phyloP scores from a whole-genome alignment of 2,797 vertebrate genomes.

The Orientallactaga sibirica region DNA sequence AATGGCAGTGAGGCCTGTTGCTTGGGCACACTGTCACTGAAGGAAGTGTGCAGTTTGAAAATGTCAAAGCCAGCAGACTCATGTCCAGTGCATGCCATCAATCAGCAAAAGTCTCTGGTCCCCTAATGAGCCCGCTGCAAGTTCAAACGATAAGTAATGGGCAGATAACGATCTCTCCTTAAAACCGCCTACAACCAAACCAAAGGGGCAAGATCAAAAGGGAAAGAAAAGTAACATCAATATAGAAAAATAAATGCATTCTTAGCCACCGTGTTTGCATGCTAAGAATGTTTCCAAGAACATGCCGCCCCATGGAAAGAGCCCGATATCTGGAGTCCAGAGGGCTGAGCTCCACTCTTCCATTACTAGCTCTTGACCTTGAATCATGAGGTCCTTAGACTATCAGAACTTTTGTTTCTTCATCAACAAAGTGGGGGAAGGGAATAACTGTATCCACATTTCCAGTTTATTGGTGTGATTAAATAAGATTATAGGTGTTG shows the following conservation, averaged over 20 bases:
- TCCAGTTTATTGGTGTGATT: neutral
- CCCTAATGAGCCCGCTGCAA: neutral
- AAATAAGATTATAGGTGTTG: neutral
- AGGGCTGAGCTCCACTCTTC: neutral
- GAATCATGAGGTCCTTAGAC: neutral
- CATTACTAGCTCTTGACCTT: neutral
- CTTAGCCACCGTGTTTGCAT: neutral
- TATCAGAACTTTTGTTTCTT: slow-evolving; percentile 28
- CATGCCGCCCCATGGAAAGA: neutral
- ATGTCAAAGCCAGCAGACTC: slow-evolving; percentile 76
- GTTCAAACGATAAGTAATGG: slow-evolving; percentile 1
- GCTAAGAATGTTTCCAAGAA: neutral
- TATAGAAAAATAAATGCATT: neutral
- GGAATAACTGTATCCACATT: neutral
- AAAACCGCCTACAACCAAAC: slow-evolving; percentile 27
- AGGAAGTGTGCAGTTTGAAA: slow-evolving; percentile 80
- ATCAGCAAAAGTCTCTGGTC: slow-evolving; percentile 36
- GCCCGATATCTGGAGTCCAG: neutral
- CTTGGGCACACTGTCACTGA: slow-evolving; percentile 67
- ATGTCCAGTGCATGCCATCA: slow-evolving; percentile 56
- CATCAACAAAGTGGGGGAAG: neutral
- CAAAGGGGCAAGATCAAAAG: slow-evolving; percentile 57
- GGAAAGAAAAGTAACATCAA: neutral
- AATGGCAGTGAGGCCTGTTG: slow-evolving; percentile 70
- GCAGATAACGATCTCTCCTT: slow-evolving; percentile 59